Percentiles rank a stretch among this genome's conserved stretches.
Conservation (phyloP, 2,113 vertebrate genomes). For the Carollia perspicillata region DNA sequence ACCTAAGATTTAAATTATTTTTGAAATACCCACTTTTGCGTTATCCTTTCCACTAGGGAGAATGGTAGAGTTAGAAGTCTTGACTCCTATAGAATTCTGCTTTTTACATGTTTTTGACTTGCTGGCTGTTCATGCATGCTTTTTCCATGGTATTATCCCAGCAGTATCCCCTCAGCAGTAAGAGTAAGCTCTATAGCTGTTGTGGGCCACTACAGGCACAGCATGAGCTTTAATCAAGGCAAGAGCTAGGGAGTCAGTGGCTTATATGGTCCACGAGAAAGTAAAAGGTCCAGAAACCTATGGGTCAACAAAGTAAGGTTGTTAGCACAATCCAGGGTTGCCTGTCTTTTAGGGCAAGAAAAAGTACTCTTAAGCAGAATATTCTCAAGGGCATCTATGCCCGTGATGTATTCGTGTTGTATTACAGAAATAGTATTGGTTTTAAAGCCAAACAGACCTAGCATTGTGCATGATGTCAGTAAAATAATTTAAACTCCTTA, state of each 20-base stretch:
- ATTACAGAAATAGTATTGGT: not conserved
- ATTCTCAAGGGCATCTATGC: not conserved
- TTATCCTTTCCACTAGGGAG: not conserved
- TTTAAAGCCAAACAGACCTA: not conserved
- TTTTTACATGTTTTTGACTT: not conserved
- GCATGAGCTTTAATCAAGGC: not conserved
- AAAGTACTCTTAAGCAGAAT: not conserved
- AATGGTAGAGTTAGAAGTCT: not conserved
- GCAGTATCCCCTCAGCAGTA: not conserved
- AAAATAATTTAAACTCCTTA: not conserved
- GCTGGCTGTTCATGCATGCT: not conserved
- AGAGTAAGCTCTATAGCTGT: not conserved
- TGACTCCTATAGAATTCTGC: not conserved
- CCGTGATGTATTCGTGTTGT: not conserved
- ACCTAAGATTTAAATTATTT: not conserved
- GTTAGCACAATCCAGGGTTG: not conserved
- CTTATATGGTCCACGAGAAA: not conserved
- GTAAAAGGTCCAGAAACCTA: not conserved
- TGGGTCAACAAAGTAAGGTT: not conserved
- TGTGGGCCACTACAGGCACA: not conserved
- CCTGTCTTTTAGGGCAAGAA: not conserved
- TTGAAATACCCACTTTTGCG: not conserved
- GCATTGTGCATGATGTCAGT: not conserved
- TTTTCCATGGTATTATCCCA: not conserved
- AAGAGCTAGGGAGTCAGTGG: not conserved